Base-by-base conservation (phyloP, 2,888 invertebrate genomes). In the Xanthia icteritia region DNA sequence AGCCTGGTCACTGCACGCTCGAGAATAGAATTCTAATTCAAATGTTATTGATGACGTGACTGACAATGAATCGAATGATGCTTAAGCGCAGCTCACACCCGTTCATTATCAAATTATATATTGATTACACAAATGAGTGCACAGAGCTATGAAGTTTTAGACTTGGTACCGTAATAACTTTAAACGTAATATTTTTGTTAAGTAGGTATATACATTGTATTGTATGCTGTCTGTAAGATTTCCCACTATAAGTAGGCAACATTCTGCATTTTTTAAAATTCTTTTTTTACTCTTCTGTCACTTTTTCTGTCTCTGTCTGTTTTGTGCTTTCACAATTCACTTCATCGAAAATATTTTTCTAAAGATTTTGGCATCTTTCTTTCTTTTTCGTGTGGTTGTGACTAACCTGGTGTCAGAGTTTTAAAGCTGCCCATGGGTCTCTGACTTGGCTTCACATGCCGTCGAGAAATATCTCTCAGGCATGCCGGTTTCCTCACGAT, bases 71-170 rank as follows among this genome's bases (percentile, higher is more conserved):
- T 87, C 88, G 90, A 51, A 51, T 20, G 51, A 91, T 91, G 91
- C 88, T 88, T 85, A 89, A 89, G 88, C 89, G 84, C 82, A 81
- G 74, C 82, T 85, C 82, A 80, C 78, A 89, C 91, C 90, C 88
- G 58, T 76, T 87, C 83, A 91, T 93, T 93, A 92, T 86, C 90
- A 89, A 93, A 92, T 93, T 92, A 92, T 90, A 92, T 85, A 86
- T 89, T 88, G 66, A 83, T 86, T 83, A 82, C 77, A 82, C 84
- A 74, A 77, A 86, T 86, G 60, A 80, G 20, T 6, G 48, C 11
- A 68, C 42, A 88, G 88, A 86, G 1, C 27, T 61, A 17, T 1
- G 36, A 77, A 67, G 0, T 13, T 27, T 3, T 70, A 84, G 73
- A 79, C 31, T 60, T 60, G 17, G 20, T 31, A 20, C 5, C 5